Evolutionary conservation across 2,888 invertebrate species (phyloP).

Genomic region (Lathronympha strigana): DNA sequence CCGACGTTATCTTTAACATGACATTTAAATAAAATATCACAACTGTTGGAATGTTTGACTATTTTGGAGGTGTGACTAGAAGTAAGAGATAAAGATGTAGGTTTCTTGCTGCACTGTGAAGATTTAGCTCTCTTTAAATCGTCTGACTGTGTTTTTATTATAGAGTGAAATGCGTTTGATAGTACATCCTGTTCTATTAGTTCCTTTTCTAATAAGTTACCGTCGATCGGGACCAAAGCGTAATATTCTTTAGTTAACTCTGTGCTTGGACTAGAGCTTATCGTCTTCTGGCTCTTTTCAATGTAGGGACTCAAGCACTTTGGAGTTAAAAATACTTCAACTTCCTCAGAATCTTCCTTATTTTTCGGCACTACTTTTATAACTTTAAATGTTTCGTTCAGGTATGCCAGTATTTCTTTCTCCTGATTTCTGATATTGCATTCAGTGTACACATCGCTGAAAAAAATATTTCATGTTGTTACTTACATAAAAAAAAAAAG

Average conservation of each 20-base stretch:
- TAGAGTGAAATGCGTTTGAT: slow-evolving; percentile 78
- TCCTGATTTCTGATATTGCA: slow-evolving; percentile 78
- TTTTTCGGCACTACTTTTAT: slow-evolving; percentile 50
- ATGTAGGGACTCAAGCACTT: slow-evolving; percentile 70
- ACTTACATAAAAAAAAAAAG: background rate
- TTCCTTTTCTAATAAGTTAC: slow-evolving; percentile 76
- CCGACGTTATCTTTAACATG: slow-evolving; percentile 52
- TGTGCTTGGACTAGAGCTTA: slow-evolving; percentile 70
- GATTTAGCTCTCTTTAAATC: slow-evolving; percentile 55
- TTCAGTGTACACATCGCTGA: slow-evolving; percentile 80
- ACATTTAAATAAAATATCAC: slow-evolving; percentile 65
- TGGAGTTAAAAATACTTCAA: slow-evolving; percentile 77
- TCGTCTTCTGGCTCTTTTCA: slow-evolving; percentile 60
- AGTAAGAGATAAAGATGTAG: slow-evolving; percentile 68
- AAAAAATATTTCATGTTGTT: slow-evolving; percentile 48
- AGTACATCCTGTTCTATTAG: slow-evolving; percentile 81
- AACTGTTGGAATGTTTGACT: slow-evolving; percentile 72
- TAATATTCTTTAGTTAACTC: slow-evolving; percentile 75
- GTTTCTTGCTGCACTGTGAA: slow-evolving; percentile 63
- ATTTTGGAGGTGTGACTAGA: slow-evolving; percentile 74
- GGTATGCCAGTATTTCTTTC: slow-evolving; percentile 73
- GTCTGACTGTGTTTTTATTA: slow-evolving; percentile 67
- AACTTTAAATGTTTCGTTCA: slow-evolving; percentile 62
- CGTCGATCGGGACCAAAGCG: slow-evolving; percentile 70
- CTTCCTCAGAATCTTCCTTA: slow-evolving; percentile 66